A percentile compares a stretch with the other conserved stretches of the same genome.
phyloP scores from a whole-genome alignment of 2,888 invertebrate species.

The Dryadula phaetusa region DNA sequence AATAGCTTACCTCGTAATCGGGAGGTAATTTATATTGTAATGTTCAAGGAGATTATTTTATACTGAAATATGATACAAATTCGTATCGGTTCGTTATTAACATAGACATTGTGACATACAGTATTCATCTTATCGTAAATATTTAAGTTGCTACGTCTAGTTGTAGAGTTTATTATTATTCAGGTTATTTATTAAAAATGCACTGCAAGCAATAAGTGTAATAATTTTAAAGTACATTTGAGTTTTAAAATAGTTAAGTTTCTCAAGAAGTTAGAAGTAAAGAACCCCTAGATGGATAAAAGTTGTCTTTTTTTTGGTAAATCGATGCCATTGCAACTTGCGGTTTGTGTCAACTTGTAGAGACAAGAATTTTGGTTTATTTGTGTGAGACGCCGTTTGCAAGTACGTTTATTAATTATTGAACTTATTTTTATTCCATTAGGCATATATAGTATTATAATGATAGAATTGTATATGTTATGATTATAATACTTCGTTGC shows the following conservation, averaged over 20 bases:
- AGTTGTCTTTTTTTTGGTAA: conserved; percentile 23
- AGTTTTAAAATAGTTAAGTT: conserved; percentile 10
- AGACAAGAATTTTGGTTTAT: conserved; percentile 28
- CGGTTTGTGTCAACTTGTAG: conserved; percentile 27
- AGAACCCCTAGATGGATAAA: conserved; percentile 8
- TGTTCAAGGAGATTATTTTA: conserved; percentile 47
- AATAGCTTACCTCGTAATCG: conserved; percentile 49
- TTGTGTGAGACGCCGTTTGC: conserved; percentile 11
- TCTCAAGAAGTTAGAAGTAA: neutral
- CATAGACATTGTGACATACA: conserved; percentile 41
- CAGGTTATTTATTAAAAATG: neutral
- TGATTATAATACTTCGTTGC: too few species aligned
- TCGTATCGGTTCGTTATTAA: conserved; percentile 47
- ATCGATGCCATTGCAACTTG: conserved; percentile 21
- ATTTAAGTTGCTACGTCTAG: conserved; percentile 6
- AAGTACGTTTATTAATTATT: conserved; percentile 7
- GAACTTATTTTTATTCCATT: neutral
- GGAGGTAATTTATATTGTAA: conserved; percentile 44
- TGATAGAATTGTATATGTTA: too few species aligned
- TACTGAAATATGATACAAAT: conserved; percentile 45
- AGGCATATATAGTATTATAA: neutral
- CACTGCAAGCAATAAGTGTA: neutral
- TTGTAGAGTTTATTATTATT: conserved; percentile 2
- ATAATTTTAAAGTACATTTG: neutral
- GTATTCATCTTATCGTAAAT: conserved; percentile 24